Evolutionary conservation across 2,888 invertebrate genomes (phyloP).

Genomic region (Caenorhabditis uteleia): DNA sequence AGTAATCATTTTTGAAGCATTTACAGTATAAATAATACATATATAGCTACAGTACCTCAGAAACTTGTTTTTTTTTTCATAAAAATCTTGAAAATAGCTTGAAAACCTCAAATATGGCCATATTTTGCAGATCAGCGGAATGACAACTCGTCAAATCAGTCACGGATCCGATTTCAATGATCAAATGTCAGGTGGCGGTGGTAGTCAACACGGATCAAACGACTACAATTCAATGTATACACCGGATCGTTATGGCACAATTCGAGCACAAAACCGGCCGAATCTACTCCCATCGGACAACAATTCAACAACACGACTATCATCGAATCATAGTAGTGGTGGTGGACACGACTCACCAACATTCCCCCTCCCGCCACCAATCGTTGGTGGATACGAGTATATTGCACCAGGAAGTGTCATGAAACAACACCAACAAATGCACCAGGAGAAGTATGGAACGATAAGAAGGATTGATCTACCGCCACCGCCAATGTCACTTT

Average conservation of each 20-base stretch:
- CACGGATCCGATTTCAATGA: slow-evolving; percentile 28
- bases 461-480: slow-evolving; percentile 23
- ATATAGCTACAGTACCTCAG: background rate
- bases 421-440: slow-evolving; percentile 24
- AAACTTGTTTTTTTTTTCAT: background rate
- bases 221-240: slow-evolving; percentile 30
- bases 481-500: slow-evolving; percentile 28
- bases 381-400: slow-evolving; percentile 30
- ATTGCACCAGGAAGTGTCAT: slow-evolving; percentile 31
- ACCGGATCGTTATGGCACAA: slow-evolving; percentile 25
- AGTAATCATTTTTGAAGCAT: too few species aligned
- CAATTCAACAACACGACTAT: background rate
- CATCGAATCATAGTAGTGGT: slow-evolving; percentile 7
- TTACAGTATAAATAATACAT: too few species aligned
- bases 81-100: too few species aligned
- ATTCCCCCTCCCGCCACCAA: slow-evolving; percentile 40
- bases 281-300: slow-evolving; percentile 2
- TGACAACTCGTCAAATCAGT: slow-evolving; percentile 28
- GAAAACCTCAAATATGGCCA: too few species aligned
- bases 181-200: slow-evolving; percentile 28
- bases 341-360: slow-evolving; percentile 32
- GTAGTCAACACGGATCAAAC: slow-evolving; percentile 35
- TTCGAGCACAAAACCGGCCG: slow-evolving; percentile 6
- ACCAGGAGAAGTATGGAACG: slow-evolving; percentile 24
- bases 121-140: too few species aligned